These are phyloP conservation scores for Himantopus leucocephalus DNA, from an alignment of 2,113 vertebrate species.

Conservation along the genomic window DNA sequence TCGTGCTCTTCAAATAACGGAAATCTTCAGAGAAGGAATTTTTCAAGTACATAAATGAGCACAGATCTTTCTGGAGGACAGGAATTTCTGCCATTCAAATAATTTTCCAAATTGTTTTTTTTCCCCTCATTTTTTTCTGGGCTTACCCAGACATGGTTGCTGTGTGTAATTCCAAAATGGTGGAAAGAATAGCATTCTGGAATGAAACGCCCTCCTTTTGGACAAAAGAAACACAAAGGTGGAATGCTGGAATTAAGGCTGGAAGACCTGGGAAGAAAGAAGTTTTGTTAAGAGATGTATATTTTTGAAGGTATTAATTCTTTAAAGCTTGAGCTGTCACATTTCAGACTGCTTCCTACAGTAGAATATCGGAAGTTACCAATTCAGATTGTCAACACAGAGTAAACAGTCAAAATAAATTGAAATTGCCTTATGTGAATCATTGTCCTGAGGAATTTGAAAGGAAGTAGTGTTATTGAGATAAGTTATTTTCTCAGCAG, in stretches of 20 bases:
- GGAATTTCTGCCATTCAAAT: conserved; percentile 7
- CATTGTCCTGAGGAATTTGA: neutral
- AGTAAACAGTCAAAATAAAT: conserved; percentile 44
- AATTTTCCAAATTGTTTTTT: neutral
- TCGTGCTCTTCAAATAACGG: neutral
- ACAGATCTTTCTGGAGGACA: neutral
- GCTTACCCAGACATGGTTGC: neutral
- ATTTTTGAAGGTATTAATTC: conserved; percentile 17
- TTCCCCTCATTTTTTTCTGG: conserved; percentile 4
- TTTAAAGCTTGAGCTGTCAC: neutral
- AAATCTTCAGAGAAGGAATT: neutral
- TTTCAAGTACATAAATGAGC: neutral
- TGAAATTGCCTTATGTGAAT: neutral
- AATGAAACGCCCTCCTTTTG: conserved; percentile 26
- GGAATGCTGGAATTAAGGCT: conserved; percentile 18
- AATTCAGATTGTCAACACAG: conserved; percentile 15
- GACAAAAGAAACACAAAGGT: conserved; percentile 31
- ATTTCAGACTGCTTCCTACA: neutral
- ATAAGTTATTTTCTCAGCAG: conserved; percentile 20
- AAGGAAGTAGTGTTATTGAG: conserved; percentile 1
- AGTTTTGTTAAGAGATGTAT: neutral
- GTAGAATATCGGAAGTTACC: neutral
- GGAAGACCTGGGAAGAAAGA: neutral
- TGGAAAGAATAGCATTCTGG: conserved; percentile 45
- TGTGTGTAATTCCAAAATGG: conserved; percentile 38